Conservation (phyloP, 2,113 vertebrate genomes). For the Hippoglossus stenolepis region DNA sequence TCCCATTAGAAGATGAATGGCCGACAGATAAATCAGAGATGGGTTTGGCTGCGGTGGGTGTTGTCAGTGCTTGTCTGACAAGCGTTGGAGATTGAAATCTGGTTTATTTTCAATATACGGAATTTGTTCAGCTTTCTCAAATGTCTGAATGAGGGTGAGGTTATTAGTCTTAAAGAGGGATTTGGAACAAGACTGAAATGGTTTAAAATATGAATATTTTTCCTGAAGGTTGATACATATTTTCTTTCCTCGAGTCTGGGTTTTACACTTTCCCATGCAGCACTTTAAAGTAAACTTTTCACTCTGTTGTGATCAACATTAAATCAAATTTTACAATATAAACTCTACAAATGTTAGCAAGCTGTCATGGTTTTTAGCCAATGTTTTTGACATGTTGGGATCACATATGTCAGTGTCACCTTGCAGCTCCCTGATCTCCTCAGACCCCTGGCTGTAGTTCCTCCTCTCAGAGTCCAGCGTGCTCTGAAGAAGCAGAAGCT, state of each 20-base stretch:
- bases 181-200: no score
- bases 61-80: conserved; percentile 13
- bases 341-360: not conserved
- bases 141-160: not conserved
- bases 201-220: no score
- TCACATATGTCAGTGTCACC: conserved; percentile 78
- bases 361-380: no score
- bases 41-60: not conserved
- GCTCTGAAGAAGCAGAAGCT: conserved; percentile 92
- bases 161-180: not conserved
- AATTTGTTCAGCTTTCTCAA: not conserved
- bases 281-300: no score
- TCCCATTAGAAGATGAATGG: conserved; percentile 3
- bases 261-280: not conserved
- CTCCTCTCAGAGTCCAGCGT: conserved; percentile 93
- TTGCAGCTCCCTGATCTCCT: conserved; percentile 96
- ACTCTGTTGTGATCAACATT: no score
- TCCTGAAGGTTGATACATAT: no score
- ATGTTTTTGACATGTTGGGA: no score
- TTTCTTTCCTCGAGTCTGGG: not conserved
- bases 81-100: conserved; percentile 3
- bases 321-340: not conserved
- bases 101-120: not conserved
- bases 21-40: conserved; percentile 15
- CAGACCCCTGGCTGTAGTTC: conserved; percentile 93